Evolutionary conservation across 1,140 invertebrate species (phyloP), one percentile per base, ranked within the genome.

Genomic region (Pentalonia nigronervosa): DNA sequence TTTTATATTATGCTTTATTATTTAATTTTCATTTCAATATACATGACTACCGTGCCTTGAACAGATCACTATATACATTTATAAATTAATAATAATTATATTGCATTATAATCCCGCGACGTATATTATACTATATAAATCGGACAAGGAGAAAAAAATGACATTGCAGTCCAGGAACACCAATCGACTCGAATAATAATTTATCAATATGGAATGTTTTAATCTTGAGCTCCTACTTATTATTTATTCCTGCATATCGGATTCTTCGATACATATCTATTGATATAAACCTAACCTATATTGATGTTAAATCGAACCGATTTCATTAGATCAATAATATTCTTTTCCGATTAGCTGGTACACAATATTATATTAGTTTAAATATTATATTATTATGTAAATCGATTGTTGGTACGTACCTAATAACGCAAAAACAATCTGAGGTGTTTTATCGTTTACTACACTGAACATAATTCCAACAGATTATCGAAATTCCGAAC

Each of bases 371-470:
- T 84, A 53, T 21, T 53, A 41, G 21, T 41, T 30, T 11, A 4
- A 3, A 11, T 11, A 14, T 83, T 83, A 11, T 53, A 53, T 53
- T 21, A 45, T 84, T 41, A 23, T 88, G 21, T 50, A 30, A 47
- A 86, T 86, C 25, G 2, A 34, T 48, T 67, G 60, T 67, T 76
- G n/a, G 30, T 88, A 88, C 89, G 30, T 60, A 90, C 89, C 89
- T 60, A 30, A 67, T 21, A 90, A 67, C 36, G 89, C 89, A 25
- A 60, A 90, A 60, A 67, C 23, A 25, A 90, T 90, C 53, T 90
- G 89, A 17, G 89, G 36, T 45, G n/a, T 4, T 67, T 25, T 90
- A 45, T 25, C 36, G 14, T 45, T 45, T 21, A 90, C 7, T n/a
- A 17, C 53, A 25, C 25, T 30, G 23, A 90, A 90, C 53, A 90